Percentiles rank a stretch among this genome's conserved stretches.
Evolutionary conservation across 92 coral and sea anemone genomes (phyloP).

Genomic region (Siderastrea siderea): DNA sequence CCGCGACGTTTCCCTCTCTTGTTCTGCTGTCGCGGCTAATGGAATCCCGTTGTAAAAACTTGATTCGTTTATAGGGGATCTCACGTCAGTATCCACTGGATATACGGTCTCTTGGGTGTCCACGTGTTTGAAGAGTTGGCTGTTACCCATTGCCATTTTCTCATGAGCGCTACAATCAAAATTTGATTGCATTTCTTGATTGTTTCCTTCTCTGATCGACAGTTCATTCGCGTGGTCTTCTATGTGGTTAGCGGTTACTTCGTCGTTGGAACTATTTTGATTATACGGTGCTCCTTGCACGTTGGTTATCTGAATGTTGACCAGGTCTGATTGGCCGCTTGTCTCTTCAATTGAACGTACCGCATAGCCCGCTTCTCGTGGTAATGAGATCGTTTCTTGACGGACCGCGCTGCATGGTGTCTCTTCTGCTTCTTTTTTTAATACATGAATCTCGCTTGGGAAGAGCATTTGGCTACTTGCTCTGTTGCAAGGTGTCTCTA

Average conservation of each 20-base stretch:
- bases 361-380: neutral
- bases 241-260: neutral
- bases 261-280: neutral
- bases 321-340: neutral
- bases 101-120: neutral
- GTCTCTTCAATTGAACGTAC: constrained; percentile 8
- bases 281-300: constrained; percentile 19
- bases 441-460: neutral
- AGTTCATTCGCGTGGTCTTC: constrained; percentile 1
- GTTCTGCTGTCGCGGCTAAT: neutral
- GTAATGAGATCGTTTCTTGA: neutral
- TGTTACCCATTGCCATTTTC: neutral
- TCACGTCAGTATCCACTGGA: neutral
- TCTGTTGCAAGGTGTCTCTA: neutral
- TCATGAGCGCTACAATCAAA: neutral
- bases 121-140: neutral
- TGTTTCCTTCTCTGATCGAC: neutral
- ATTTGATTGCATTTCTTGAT: neutral
- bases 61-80: neutral
- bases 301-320: constrained; percentile 17
- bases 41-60: neutral
- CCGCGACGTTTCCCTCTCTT: neutral
- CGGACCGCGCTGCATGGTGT: neutral
- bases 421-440: neutral
- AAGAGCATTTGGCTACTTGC: constrained; percentile 4